Percentiles rank a stretch among this genome's conserved stretches.
Evolutionary conservation across 2,888 invertebrate species (phyloP).

Genomic region (Cinara cedri): DNA sequence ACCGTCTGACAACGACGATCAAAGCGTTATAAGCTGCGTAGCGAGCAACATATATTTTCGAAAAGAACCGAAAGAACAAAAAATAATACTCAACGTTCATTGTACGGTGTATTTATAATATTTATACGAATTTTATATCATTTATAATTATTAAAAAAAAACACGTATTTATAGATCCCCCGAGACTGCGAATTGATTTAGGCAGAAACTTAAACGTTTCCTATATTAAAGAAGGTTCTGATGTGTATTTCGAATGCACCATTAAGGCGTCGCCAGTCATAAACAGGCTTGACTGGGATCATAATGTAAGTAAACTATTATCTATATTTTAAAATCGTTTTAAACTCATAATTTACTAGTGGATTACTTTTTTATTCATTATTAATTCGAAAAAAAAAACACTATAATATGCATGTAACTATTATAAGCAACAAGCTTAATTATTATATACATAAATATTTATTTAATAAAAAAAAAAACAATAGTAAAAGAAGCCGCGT

Average conservation of each 20-base stretch:
- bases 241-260: slow-evolving; percentile 64
- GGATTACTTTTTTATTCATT: not conserved
- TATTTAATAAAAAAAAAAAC: no score
- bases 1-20: slow-evolving; percentile 35
- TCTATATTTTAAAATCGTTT: not conserved
- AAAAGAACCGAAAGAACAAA: slow-evolving; percentile 77
- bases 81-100: slow-evolving; percentile 76
- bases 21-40: slow-evolving; percentile 34
- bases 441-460: no score
- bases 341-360: not conserved
- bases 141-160: no score
- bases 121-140: no score
- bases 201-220: slow-evolving; percentile 63
- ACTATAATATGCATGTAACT: no score
- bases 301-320: slow-evolving; percentile 61
- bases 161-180: slow-evolving; percentile 62
- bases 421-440: no score
- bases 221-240: slow-evolving; percentile 64
- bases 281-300: slow-evolving; percentile 63
- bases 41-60: slow-evolving; percentile 61
- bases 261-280: slow-evolving; percentile 63
- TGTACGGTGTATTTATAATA: slow-evolving; percentile 74
- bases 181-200: slow-evolving; percentile 63
- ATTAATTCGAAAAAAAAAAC: no score
- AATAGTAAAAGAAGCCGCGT: no score